These are phyloP conservation scores for Misgurnus mizolepis DNA, from an alignment of 2,113 vertebrate genomes.

Conservation along the genomic window DNA sequence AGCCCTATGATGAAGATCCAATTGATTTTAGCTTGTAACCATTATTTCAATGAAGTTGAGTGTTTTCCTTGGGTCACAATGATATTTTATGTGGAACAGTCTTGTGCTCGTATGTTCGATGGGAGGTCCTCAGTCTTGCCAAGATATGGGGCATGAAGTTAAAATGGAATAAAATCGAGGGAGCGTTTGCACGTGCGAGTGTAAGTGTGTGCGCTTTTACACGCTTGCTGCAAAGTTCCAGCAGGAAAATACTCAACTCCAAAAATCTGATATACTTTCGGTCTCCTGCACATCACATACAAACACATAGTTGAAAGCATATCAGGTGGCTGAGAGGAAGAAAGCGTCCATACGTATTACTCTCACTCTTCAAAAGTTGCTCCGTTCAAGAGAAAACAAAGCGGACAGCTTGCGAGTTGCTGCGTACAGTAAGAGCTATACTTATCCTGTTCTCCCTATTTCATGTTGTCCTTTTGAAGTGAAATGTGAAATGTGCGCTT, in stretches of 20 bases:
- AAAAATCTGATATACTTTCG: slow-evolving; percentile 32
- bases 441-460: slow-evolving; percentile 42
- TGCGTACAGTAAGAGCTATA: slow-evolving; percentile 48
- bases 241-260: slow-evolving; percentile 18
- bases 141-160: slow-evolving; percentile 75
- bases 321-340: slow-evolving; percentile 41
- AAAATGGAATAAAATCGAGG: slow-evolving; percentile 74
- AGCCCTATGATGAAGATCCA: slow-evolving; percentile 43
- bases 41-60: slow-evolving; percentile 59
- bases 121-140: slow-evolving; percentile 63
- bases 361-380: slow-evolving; percentile 36
- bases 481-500: slow-evolving; percentile 53
- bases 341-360: slow-evolving; percentile 60
- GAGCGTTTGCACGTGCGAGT: slow-evolving; percentile 14
- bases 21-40: slow-evolving; percentile 60
- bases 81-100: slow-evolving; percentile 70
- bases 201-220: slow-evolving; percentile 30
- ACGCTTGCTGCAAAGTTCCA: slow-evolving; percentile 18
- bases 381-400: neutral
- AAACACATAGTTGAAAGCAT: slow-evolving; percentile 31
- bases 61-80: slow-evolving; percentile 71
- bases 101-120: slow-evolving; percentile 63
- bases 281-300: slow-evolving; percentile 38
- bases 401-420: slow-evolving; percentile 44
- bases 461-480: slow-evolving; percentile 50